phyloP scores from a whole-genome alignment of 1,140 invertebrate genomes.

The Drosophila neocordata region DNA sequence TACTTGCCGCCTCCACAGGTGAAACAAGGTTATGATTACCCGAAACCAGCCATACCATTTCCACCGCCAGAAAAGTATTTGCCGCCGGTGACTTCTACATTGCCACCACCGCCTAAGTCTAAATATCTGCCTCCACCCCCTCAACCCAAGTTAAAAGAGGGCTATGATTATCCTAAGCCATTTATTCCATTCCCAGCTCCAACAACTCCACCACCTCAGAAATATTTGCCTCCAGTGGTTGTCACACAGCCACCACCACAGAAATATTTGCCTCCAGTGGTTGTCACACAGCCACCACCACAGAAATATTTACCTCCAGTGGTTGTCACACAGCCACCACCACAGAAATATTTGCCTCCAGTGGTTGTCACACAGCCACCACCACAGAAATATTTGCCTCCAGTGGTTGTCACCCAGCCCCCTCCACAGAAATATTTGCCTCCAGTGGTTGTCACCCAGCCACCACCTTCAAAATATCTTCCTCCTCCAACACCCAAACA shows the following conservation, averaged over 20 bases:
- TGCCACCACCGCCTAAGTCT: slow-evolving; percentile 8
- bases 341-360: not conserved
- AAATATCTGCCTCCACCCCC: slow-evolving; percentile 25
- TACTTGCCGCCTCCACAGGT: slow-evolving; percentile 35
- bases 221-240: slow-evolving; percentile 36
- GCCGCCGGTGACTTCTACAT: slow-evolving; percentile 38
- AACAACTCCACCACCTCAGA: slow-evolving; percentile 22
- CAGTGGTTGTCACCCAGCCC: slow-evolving; percentile 23
- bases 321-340: no score
- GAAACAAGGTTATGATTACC: slow-evolving; percentile 61
- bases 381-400: slow-evolving; percentile 35
- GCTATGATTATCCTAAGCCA: slow-evolving; percentile 62
- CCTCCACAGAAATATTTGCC: slow-evolving; percentile 49
- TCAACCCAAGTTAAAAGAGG: slow-evolving; percentile 25
- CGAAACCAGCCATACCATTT: slow-evolving; percentile 55
- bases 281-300: not conserved
- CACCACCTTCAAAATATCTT: no score
- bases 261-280: slow-evolving; percentile 38
- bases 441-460: no score
- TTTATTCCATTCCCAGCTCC: slow-evolving; percentile 46
- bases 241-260: slow-evolving; percentile 32
- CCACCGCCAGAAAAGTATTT: slow-evolving; percentile 50
- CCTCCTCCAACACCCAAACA: slow-evolving; percentile 43
- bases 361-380: slow-evolving; percentile 29
- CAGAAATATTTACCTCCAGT: no score